Conservation (phyloP, 2,797 vertebrate species). For the Lacerta agilis region DNA sequence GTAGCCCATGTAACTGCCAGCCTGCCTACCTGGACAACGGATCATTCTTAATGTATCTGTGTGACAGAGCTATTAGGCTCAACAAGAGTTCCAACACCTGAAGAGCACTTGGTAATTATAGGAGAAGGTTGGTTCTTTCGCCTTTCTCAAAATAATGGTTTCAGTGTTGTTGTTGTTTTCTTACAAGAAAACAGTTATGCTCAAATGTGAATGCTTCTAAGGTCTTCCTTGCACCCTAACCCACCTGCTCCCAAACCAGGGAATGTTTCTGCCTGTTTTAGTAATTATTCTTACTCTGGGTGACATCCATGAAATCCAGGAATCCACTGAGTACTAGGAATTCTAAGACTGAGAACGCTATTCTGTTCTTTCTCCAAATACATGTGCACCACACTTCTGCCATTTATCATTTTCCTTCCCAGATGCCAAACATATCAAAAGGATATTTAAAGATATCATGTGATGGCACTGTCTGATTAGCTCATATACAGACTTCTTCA, state of each 20-base stretch:
- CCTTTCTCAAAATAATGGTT: not conserved
- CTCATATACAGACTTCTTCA: not conserved
- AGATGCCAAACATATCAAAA: no score
- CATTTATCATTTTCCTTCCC: not conserved
- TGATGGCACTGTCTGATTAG: not conserved
- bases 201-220: not conserved
- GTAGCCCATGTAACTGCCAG: not conserved
- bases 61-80: constrained; percentile 5
- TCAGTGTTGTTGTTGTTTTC: not conserved
- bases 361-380: not conserved
- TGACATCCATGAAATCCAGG: not conserved
- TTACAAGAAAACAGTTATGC: not conserved
- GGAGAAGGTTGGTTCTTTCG: not conserved
- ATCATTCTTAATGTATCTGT: constrained; percentile 12
- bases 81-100: not conserved
- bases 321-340: not conserved
- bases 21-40: not conserved
- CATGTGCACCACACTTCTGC: not conserved
- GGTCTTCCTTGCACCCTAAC: not conserved
- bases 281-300: not conserved
- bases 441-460: not conserved
- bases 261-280: not conserved
- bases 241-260: not conserved
- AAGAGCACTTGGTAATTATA: constrained; percentile 13
- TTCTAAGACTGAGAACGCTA: not conserved